Percentiles rank a stretch among this genome's conserved stretches.
Conservation (phyloP, 2,113 vertebrate genomes). For the Sciurus niger region DNA sequence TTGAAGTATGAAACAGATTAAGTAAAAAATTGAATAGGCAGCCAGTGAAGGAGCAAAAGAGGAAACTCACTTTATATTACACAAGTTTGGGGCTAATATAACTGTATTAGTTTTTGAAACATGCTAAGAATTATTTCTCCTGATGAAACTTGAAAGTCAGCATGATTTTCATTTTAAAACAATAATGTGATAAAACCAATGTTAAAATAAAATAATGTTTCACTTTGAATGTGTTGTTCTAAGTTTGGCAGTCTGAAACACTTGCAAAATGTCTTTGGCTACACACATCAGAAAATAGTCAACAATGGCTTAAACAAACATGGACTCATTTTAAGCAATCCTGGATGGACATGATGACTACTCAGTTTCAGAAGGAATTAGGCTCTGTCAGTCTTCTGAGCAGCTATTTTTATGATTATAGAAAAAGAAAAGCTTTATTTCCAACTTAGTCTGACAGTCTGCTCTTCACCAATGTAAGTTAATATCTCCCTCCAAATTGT, state of each 20-base stretch:
- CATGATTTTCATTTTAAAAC: conserved; percentile 1
- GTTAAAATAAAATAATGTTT: not conserved
- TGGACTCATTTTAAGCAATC: not conserved
- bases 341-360: not conserved
- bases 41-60: not conserved
- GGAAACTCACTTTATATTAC: not conserved
- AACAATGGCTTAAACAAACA: not conserved
- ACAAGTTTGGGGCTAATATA: not conserved
- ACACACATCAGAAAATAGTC: not conserved
- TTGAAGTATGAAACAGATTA: not conserved
- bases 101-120: not conserved
- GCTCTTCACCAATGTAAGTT: not conserved
- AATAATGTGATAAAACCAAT: not conserved
- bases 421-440: not conserved
- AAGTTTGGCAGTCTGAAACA: not conserved
- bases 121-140: not conserved
- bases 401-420: not conserved
- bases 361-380: not conserved
- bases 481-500: not conserved
- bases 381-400: not conserved
- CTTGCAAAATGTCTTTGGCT: not conserved
- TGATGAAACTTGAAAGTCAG: not conserved
- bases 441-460: not conserved
- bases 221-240: not conserved
- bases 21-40: conserved; percentile 31